Conservation (phyloP, 2,113 vertebrate species). For the Pteronura brasiliensis region DNA sequence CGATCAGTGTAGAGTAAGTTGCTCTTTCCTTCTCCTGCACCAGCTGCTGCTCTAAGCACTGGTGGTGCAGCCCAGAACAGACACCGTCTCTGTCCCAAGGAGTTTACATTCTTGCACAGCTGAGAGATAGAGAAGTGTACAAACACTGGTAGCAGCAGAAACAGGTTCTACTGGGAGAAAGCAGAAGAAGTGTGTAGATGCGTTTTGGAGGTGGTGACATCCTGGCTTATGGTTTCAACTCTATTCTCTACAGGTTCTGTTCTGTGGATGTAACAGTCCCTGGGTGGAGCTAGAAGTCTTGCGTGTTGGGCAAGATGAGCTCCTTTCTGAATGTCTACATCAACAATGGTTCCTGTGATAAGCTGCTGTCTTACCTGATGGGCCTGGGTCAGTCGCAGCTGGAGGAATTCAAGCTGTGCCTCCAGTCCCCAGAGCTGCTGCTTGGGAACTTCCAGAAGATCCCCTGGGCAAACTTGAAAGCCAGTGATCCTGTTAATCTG, state of each 20-base stretch:
- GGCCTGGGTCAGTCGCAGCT: background rate
- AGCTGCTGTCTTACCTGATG: background rate
- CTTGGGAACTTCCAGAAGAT: background rate
- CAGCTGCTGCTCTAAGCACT: background rate
- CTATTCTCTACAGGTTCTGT: background rate
- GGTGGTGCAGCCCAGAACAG: background rate
- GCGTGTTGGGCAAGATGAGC: background rate
- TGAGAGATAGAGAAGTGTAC: rapidly evolving
- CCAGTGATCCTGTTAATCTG: background rate
- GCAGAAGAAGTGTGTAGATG: rapidly evolving
- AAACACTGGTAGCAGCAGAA: background rate
- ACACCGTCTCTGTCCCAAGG: background rate
- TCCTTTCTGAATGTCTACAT: rapidly evolving
- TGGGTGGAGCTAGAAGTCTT: background rate
- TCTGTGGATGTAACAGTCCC: rapidly evolving
- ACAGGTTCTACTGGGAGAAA: background rate
- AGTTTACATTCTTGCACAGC: rapidly evolving
- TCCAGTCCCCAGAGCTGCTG: background rate
- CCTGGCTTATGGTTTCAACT: background rate
- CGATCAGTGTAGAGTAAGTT: background rate
- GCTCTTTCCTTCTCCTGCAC: rapidly evolving
- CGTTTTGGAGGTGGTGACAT: too few relatives aligned
- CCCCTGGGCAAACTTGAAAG: background rate
- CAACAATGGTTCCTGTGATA: rapidly evolving
- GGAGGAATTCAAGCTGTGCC: background rate